Evolutionary conservation across 2,113 vertebrate species (phyloP).

Genomic region (Monopterus albus): DNA sequence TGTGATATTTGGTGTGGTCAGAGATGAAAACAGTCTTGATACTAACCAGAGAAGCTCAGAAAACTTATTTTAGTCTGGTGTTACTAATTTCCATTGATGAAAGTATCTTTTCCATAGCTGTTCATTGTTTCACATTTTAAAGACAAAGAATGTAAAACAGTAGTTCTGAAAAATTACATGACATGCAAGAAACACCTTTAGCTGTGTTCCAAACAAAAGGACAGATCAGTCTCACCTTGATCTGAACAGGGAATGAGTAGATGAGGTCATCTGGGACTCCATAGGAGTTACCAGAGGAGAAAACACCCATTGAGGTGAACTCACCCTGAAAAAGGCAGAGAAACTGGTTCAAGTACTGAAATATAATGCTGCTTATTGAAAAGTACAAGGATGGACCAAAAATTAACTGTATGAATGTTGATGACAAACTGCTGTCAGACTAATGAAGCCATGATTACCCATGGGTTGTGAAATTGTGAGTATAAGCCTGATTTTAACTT

Average conservation of each 20-base stretch:
- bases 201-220: not conserved
- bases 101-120: no score
- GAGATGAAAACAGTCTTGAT: no score
- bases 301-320: conserved; percentile 95
- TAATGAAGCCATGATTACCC: not conserved
- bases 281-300: conserved; percentile 92
- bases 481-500: not conserved
- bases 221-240: conserved; percentile 84
- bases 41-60: no score
- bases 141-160: no score
- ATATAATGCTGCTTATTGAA: not conserved
- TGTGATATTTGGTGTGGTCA: no score
- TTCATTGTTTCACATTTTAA: no score
- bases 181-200: not conserved
- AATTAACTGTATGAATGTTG: no score
- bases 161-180: not conserved
- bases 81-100: no score
- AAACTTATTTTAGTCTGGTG: no score
- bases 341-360: not conserved
- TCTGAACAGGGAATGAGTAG: conserved; percentile 95
- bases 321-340: conserved; percentile 83
- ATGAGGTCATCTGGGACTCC: conserved; percentile 91
- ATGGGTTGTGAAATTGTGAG: not conserved
- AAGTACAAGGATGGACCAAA: not conserved
- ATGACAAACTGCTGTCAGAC: not conserved